phyloP scores from a whole-genome alignment of 2,888 invertebrate species.

The Coecobrya sp. region DNA sequence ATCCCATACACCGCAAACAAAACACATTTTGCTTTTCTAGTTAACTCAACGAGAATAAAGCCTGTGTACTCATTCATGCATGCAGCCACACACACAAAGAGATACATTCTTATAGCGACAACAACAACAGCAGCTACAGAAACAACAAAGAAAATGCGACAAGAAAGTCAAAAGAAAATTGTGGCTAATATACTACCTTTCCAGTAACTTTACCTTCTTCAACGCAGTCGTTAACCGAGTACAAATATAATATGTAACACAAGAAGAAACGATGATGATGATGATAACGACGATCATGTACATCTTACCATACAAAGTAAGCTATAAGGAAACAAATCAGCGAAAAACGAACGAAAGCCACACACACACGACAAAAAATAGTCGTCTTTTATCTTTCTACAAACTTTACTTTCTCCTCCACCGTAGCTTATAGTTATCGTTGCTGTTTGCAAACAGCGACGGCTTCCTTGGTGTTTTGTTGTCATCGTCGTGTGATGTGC shows the following conservation, averaged over 20 bases:
- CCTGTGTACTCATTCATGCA: conserved; percentile 53
- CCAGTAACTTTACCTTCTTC: neutral
- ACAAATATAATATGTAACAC: neutral
- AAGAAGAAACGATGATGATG: neutral
- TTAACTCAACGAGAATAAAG: conserved; percentile 47
- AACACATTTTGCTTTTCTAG: conserved; percentile 49
- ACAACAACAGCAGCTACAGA: neutral
- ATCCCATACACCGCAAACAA: conserved; percentile 42
- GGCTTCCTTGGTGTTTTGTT: neutral
- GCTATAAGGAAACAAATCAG: conserved; percentile 55
- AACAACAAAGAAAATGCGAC: conserved; percentile 33
- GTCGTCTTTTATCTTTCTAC: conserved; percentile 37
- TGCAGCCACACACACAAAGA: conserved; percentile 42
- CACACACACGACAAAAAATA: neutral
- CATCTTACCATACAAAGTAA: conserved; percentile 16
- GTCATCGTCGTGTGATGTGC: conserved; percentile 30
- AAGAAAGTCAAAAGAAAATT: conserved; percentile 54
- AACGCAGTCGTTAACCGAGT: neutral
- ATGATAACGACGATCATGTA: conserved; percentile 37
- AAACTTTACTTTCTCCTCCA: conserved; percentile 16
- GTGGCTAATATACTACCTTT: conserved; percentile 62
- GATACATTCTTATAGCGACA: neutral
- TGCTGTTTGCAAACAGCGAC: conserved; percentile 10
- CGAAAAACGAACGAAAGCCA: conserved; percentile 29
- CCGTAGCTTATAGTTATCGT: neutral